phyloP scores from a whole-genome alignment of 1,140 invertebrate genomes.

The Drosophila truncata region DNA sequence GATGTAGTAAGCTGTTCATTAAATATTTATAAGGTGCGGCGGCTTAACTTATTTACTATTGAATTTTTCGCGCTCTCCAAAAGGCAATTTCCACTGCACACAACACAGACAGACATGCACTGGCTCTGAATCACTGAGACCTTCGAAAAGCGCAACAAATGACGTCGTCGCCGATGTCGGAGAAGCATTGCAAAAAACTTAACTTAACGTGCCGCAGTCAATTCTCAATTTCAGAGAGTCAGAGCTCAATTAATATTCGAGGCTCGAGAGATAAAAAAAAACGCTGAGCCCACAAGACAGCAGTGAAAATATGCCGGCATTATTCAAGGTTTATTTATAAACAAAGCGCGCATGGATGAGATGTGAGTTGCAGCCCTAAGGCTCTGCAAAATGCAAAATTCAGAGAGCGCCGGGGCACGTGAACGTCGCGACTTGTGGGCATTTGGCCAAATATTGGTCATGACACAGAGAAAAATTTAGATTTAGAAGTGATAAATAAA shows the following conservation, averaged over 20 bases:
- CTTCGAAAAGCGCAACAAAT: slow-evolving; percentile 47
- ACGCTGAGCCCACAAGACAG: slow-evolving; percentile 18
- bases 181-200: slow-evolving; percentile 11
- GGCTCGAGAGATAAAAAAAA: slow-evolving; percentile 29
- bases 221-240: slow-evolving; percentile 22
- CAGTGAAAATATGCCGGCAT: slow-evolving; percentile 56
- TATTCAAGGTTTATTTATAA: slow-evolving; percentile 78
- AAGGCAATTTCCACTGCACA: slow-evolving; percentile 27
- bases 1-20: slow-evolving; percentile 13
- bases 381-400: slow-evolving; percentile 53
- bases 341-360: slow-evolving; percentile 55
- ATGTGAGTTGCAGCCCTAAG: slow-evolving; percentile 17
- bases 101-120: slow-evolving; percentile 15
- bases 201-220: slow-evolving; percentile 3
- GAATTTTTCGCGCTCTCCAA: slow-evolving; percentile 15
- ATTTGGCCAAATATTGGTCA: slow-evolving; percentile 47
- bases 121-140: slow-evolving; percentile 26
- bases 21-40: slow-evolving; percentile 10
- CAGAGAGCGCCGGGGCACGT: slow-evolving; percentile 45
- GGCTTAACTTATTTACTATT: slow-evolving; percentile 26
- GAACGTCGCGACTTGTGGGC: slow-evolving; percentile 64
- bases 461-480: neutral
- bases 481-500: neutral
- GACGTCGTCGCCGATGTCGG: slow-evolving; percentile 22
- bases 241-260: slow-evolving; percentile 39